Evolutionary conservation across 2,113 vertebrate species (phyloP), one percentile per base, ranked within the genome.

Genomic region (Microcebus jonahi): DNA sequence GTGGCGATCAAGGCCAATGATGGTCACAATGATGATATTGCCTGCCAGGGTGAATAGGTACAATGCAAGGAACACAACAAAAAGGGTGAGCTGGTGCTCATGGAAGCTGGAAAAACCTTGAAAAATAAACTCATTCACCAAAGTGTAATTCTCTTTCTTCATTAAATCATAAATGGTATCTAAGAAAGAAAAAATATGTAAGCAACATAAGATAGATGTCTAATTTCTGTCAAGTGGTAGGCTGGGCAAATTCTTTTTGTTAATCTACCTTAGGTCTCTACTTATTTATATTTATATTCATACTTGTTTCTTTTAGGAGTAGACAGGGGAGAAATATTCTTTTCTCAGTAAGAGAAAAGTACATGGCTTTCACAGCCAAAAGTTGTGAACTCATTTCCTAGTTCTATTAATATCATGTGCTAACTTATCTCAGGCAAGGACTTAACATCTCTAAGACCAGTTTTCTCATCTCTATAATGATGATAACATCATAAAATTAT

Each of bases 41-140:
- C 92, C 94, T 25, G 36, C 45, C 76, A 97, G 42, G 7, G 94
- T 97, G 45, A 95, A 27, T 17, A 92, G 10, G 15, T 97, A 98
- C 4, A 97, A 65, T 5, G 34, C 18, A 36, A 96, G 79, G 55
- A 97, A 96, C 29, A 97, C 25, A 2, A 59, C 2, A 14, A 97
- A 97, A 71, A 98, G 76, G 21, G 81, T 88, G 53, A 84, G 23
- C 79, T 90, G 81, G 31, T 96, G 90, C 31, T 93, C 94, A 1
- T 3, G 53, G 80, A 97, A 92, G 70, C 73, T 94, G 63, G 97
- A 97, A 75, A 98, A 97, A 42, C 89, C 80, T 80, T 93, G 93
- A n/a, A 97, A 96, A 67, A 79, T 36, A 67, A 97, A 97, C 31
- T 96, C 92, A 48, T 7, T 89, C 50, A 94, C 63, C 29, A 42